Evolutionary conservation across 2,888 invertebrate species (phyloP).

Genomic region (Gymnocheta viridis): DNA sequence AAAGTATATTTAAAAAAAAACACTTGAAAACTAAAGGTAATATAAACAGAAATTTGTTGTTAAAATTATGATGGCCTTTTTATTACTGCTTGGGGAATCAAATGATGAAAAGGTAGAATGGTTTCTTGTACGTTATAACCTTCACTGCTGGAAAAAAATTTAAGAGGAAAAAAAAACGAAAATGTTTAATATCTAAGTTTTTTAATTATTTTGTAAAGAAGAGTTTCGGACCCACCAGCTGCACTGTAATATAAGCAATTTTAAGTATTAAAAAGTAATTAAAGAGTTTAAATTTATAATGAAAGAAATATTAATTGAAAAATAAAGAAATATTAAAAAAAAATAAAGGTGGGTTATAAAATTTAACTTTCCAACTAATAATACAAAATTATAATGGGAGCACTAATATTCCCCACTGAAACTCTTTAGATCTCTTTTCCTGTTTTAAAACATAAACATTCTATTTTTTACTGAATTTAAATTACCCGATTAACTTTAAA

Average conservation of each 20-base stretch:
- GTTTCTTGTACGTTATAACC: conserved; percentile 22
- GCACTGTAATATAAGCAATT: background rate
- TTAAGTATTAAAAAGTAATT: background rate
- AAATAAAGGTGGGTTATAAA: too few species aligned
- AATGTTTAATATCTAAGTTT: background rate
- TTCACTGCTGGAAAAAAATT: conserved; percentile 16
- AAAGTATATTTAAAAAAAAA: background rate
- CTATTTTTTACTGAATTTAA: background rate
- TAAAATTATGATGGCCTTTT: conserved; percentile 49
- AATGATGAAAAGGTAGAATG: conserved; percentile 26
- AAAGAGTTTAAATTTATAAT: background rate
- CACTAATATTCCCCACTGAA: background rate
- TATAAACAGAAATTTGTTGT: conserved; percentile 39
- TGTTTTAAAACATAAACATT: too few species aligned
- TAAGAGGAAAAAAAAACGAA: background rate
- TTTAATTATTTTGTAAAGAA: background rate
- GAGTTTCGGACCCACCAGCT: background rate
- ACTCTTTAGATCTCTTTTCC: background rate
- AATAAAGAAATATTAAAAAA: too few species aligned
- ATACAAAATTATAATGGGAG: background rate
- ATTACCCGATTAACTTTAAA: too few species aligned
- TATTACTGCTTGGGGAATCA: conserved; percentile 8
- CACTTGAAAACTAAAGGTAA: conserved; percentile 10
- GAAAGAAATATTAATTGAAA: background rate
- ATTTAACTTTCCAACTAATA: background rate